A percentile compares a stretch with the other conserved stretches of the same genome.
phyloP scores from a whole-genome alignment of 2,888 invertebrate genomes.

The Trissolcus japonicus region DNA sequence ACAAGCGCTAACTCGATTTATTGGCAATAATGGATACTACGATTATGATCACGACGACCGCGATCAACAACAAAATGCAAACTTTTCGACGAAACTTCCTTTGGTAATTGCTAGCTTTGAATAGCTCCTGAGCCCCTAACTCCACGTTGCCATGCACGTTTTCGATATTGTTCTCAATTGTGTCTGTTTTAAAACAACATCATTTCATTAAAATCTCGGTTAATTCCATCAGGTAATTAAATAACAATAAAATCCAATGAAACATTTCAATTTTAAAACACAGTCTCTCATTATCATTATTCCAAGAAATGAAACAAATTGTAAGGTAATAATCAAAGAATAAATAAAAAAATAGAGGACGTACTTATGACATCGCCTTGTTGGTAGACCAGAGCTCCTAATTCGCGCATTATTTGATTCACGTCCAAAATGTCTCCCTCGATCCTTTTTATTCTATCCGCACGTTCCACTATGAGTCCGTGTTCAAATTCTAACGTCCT shows the following conservation, averaged over 20 bases:
- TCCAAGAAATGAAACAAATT: neutral
- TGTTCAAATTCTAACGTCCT: constrained; percentile 86
- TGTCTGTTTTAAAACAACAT: constrained; percentile 79
- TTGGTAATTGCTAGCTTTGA: constrained; percentile 89
- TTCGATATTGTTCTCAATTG: constrained; percentile 89
- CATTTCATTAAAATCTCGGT: neutral
- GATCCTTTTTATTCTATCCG: constrained; percentile 86
- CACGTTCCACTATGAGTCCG: constrained; percentile 87
- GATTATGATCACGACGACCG: constrained; percentile 82
- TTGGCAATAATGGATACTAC: constrained; percentile 80
- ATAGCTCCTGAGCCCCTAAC: constrained; percentile 85
- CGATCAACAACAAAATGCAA: constrained; percentile 83
- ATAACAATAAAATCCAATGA: no score
- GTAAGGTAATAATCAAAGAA: neutral
- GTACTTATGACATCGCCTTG: constrained; percentile 87
- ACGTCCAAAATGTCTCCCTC: constrained; percentile 90
- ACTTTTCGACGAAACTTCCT: constrained; percentile 86
- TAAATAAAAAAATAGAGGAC: constrained; percentile 62
- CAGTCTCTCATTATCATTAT: neutral
- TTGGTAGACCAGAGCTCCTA: constrained; percentile 83
- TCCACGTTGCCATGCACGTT: constrained; percentile 86
- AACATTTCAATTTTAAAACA: no score
- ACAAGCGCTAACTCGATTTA: constrained; percentile 73
- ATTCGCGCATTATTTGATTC: constrained; percentile 88
- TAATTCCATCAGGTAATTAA: no score